A percentile compares a stretch with the other conserved stretches of the same genome.
These are phyloP conservation scores for Saccostrea echinata DNA, from an alignment of 1,140 invertebrate genomes.

Conservation along the genomic window DNA sequence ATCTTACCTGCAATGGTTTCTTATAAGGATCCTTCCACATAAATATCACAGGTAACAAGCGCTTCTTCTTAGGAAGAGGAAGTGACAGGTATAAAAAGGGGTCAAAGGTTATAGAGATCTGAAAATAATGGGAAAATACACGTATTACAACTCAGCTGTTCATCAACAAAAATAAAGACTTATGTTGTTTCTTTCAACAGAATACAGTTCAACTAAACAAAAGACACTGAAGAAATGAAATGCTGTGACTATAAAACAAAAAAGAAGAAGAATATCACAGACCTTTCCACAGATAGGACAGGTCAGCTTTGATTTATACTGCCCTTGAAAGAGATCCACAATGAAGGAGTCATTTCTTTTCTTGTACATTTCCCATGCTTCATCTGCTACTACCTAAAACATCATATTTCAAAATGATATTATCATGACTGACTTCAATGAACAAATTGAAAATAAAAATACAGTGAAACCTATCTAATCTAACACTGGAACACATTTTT, in stretches of 20 bases:
- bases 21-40: conserved; percentile 77
- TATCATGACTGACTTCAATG: too few species aligned
- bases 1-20: conserved; percentile 77
- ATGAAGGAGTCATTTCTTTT: conserved; percentile 85
- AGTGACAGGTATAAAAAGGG: conserved; percentile 81
- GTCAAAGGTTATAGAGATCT: conserved; percentile 82
- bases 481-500: too few species aligned
- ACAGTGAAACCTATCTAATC: too few species aligned
- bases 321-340: conserved; percentile 85
- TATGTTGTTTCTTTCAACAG: not conserved
- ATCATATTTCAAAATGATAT: too few species aligned
- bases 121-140: conserved; percentile 56
- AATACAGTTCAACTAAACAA: too few species aligned
- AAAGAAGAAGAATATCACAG: not conserved
- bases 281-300: conserved; percentile 82
- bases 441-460: too few species aligned
- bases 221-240: too few species aligned
- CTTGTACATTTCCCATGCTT: conserved; percentile 84
- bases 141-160: not conserved
- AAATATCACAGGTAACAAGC: conserved; percentile 75
- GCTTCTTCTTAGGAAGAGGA: conserved; percentile 79
- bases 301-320: conserved; percentile 81
- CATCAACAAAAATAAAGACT: not conserved
- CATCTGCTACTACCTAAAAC: conserved; percentile 80
- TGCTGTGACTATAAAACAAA: not conserved